These are phyloP conservation scores for Burhinus oedicnemus DNA, from an alignment of 2,113 vertebrate genomes.

Conservation along the genomic window DNA sequence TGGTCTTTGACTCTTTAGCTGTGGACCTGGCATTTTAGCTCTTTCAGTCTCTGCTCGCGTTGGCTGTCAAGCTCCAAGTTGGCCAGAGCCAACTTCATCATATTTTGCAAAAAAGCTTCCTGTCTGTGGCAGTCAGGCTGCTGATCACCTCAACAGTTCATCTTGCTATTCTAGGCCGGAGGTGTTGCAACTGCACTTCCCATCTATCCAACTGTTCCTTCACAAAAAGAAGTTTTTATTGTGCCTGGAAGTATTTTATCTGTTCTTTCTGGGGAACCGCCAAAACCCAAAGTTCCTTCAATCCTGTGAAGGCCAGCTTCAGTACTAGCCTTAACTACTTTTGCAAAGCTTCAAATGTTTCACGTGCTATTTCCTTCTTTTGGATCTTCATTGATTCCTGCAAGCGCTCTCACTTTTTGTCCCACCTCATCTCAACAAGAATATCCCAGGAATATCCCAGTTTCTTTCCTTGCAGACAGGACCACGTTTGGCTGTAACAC, in stretches of 20 bases:
- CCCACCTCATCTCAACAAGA: background rate
- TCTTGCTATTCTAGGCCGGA: background rate
- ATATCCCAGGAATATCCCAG: background rate
- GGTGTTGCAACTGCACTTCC: background rate
- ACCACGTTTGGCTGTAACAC: background rate
- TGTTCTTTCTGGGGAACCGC: background rate
- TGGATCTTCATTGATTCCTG: background rate
- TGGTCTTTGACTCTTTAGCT: background rate
- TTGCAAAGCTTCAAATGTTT: background rate
- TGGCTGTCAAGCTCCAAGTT: background rate
- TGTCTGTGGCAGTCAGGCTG: background rate
- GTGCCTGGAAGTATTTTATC: background rate
- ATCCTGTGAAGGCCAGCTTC: background rate
- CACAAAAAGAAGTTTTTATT: background rate
- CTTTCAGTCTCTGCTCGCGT: background rate
- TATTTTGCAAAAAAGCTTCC: background rate
- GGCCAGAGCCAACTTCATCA: background rate
- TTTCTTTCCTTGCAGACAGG: background rate
- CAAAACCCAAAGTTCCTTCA: background rate
- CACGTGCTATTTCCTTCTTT: background rate
- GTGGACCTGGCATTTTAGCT: background rate
- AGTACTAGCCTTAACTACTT: background rate
- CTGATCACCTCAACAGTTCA: background rate
- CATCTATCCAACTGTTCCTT: background rate
- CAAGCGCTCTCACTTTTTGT: background rate